These are phyloP conservation scores for Amphiprion clarkii DNA, from an alignment of 2,797 vertebrate genomes.

Conservation along the genomic window DNA sequence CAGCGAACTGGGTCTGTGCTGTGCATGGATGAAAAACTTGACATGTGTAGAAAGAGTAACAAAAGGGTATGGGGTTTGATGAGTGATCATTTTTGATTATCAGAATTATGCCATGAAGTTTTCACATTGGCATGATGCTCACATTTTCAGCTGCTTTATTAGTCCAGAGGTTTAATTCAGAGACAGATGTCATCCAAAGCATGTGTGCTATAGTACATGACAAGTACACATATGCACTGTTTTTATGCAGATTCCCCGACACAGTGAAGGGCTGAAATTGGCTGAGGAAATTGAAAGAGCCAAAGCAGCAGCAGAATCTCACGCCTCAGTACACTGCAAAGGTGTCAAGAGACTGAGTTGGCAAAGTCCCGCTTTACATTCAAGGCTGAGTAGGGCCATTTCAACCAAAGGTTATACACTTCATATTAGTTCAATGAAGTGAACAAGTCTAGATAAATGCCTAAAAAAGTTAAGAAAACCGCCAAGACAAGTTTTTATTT, in stretches of 20 bases:
- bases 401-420: slow-evolving; percentile 64
- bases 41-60: slow-evolving; percentile 4
- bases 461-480: slow-evolving; percentile 19
- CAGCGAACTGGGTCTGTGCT: neutral
- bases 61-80: neutral
- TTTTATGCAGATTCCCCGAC: slow-evolving; percentile 55
- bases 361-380: slow-evolving; percentile 69
- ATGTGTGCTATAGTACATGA: slow-evolving; percentile 12
- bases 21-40: neutral
- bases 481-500: slow-evolving; percentile 20
- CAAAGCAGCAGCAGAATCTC: slow-evolving; percentile 52
- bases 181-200: slow-evolving; percentile 16
- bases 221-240: slow-evolving; percentile 42
- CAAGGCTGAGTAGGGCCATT: slow-evolving; percentile 56
- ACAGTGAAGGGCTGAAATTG: slow-evolving; percentile 37
- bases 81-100: neutral
- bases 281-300: slow-evolving; percentile 46
- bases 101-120: neutral
- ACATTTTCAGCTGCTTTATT: slow-evolving; percentile 27
- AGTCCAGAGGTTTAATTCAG: neutral
- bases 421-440: slow-evolving; percentile 70
- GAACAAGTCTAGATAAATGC: slow-evolving; percentile 62
- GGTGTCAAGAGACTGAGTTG: slow-evolving; percentile 48
- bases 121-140: neutral
- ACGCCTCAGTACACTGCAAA: slow-evolving; percentile 46